Conservation (phyloP, 2,888 invertebrate genomes). For the Criorhina ranunculi region DNA sequence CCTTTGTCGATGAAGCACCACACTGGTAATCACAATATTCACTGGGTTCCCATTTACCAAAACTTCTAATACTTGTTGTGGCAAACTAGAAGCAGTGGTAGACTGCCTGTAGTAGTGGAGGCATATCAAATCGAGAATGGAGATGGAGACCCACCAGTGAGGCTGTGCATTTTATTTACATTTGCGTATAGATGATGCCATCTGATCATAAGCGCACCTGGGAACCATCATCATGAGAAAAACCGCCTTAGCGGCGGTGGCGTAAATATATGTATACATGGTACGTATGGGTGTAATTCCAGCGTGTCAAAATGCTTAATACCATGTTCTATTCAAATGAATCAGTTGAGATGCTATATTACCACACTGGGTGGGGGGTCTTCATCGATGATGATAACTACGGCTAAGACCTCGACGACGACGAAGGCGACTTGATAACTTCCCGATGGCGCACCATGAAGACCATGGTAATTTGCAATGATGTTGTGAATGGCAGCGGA, state of each 20-base stretch:
- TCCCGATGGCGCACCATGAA: slow-evolving; percentile 48
- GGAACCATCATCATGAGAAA: slow-evolving; percentile 43
- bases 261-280: slow-evolving; percentile 26
- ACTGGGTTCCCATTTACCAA: slow-evolving; percentile 53
- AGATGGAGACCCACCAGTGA: slow-evolving; percentile 46
- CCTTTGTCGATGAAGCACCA: slow-evolving; percentile 45
- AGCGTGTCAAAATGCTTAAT: slow-evolving; percentile 75
- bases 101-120: slow-evolving; percentile 6
- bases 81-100: slow-evolving; percentile 34
- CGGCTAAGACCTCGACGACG: slow-evolving; percentile 27
- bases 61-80: slow-evolving; percentile 49
- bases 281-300: slow-evolving; percentile 71
- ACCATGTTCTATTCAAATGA: slow-evolving; percentile 74
- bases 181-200: slow-evolving; percentile 56
- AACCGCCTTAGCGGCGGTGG: slow-evolving; percentile 10
- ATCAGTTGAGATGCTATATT: slow-evolving; percentile 69
- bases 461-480: slow-evolving; percentile 68
- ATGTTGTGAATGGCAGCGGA: slow-evolving; percentile 72
- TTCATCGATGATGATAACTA: slow-evolving; percentile 55
- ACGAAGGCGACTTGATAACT: slow-evolving; percentile 30
- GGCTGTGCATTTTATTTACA: slow-evolving; percentile 50
- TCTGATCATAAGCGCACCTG: slow-evolving; percentile 63
- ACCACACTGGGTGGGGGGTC: slow-evolving; percentile 73
- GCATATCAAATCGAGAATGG: slow-evolving; percentile 32
- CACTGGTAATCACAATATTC: slow-evolving; percentile 52